Evolutionary conservation across 2,797 vertebrate genomes (phyloP).

Genomic region (Oryzias sinensis): DNA sequence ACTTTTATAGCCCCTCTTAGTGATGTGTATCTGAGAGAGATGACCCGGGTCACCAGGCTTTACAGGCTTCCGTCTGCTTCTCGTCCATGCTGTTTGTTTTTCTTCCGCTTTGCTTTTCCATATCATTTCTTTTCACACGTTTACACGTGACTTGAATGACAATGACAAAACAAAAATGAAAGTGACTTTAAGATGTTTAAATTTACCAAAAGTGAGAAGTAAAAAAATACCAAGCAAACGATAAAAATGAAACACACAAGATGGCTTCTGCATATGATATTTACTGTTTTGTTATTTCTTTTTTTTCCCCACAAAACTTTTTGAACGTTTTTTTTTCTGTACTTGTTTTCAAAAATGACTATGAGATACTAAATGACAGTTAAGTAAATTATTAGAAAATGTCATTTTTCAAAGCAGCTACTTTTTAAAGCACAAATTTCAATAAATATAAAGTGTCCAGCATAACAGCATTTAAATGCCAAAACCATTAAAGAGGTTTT

Average conservation of each 20-base stretch:
- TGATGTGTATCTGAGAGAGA: slow-evolving; percentile 76
- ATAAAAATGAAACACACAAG: slow-evolving; percentile 4
- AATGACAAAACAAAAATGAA: slow-evolving; percentile 35
- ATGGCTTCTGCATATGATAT: neutral
- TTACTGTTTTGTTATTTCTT: neutral
- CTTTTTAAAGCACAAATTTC: slow-evolving; percentile 56
- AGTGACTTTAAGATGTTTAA: slow-evolving; percentile 16
- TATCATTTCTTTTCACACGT: slow-evolving; percentile 66
- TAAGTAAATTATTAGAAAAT: slow-evolving; percentile 10
- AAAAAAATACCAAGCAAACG: neutral
- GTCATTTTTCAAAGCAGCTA: slow-evolving; percentile 33
- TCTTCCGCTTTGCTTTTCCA: slow-evolving; percentile 55
- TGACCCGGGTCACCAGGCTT: slow-evolving; percentile 76
- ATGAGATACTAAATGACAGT: slow-evolving; percentile 8
- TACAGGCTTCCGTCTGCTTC: slow-evolving; percentile 77
- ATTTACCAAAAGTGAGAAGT: slow-evolving; percentile 3
- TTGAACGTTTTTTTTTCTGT: neutral
- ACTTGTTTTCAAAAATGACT: neutral
- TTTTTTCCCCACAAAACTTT: neutral
- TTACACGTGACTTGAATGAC: slow-evolving; percentile 59
- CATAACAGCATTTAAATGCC: slow-evolving; percentile 73
- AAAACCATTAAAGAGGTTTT: slow-evolving; percentile 59
- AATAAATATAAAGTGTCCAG: slow-evolving; percentile 63
- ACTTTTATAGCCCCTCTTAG: slow-evolving; percentile 78
- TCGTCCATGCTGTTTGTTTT: slow-evolving; percentile 71